Conservation (phyloP, 2,113 vertebrate genomes). For the Reinhardtius hippoglossoides region DNA sequence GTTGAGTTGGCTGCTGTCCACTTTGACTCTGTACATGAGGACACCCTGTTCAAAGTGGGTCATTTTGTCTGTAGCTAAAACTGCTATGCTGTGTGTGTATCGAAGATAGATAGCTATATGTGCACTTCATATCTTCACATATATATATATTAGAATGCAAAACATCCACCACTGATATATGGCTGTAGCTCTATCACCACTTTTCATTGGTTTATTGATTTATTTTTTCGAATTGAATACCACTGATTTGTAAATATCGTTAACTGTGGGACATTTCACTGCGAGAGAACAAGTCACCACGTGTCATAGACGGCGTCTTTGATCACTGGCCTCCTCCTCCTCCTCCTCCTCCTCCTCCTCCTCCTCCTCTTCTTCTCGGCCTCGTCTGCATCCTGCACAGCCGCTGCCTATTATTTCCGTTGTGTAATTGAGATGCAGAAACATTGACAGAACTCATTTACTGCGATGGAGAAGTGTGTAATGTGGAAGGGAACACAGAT, state of each 20-base stretch:
- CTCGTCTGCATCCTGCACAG: slow-evolving; percentile 57
- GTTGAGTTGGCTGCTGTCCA: too few relatives aligned
- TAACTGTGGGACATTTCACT: slow-evolving; percentile 9
- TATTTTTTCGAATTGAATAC: background rate
- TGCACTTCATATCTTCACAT: too few relatives aligned
- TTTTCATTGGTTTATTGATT: background rate
- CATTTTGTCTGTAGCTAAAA: too few relatives aligned
- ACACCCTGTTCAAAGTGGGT: too few relatives aligned
- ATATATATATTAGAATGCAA: too few relatives aligned
- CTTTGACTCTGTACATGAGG: too few relatives aligned
- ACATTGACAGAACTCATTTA: slow-evolving; percentile 84
- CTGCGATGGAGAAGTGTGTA: slow-evolving; percentile 77
- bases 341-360: slow-evolving; percentile 3
- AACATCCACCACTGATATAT: too few relatives aligned
- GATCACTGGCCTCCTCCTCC: slow-evolving; percentile 19
- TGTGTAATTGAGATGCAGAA: slow-evolving; percentile 82
- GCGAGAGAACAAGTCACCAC: slow-evolving; percentile 23
- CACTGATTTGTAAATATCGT: slow-evolving; percentile 22
- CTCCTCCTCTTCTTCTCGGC: slow-evolving; percentile 4
- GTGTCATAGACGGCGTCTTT: background rate
- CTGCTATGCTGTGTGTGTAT: too few relatives aligned
- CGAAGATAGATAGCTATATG: too few relatives aligned
- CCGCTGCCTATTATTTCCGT: slow-evolving; percentile 72
- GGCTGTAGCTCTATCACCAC: too few relatives aligned
- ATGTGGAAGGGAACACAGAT: slow-evolving; percentile 76